phyloP scores from a whole-genome alignment of 2,888 invertebrate species.

The Scaptomyza parva region DNA sequence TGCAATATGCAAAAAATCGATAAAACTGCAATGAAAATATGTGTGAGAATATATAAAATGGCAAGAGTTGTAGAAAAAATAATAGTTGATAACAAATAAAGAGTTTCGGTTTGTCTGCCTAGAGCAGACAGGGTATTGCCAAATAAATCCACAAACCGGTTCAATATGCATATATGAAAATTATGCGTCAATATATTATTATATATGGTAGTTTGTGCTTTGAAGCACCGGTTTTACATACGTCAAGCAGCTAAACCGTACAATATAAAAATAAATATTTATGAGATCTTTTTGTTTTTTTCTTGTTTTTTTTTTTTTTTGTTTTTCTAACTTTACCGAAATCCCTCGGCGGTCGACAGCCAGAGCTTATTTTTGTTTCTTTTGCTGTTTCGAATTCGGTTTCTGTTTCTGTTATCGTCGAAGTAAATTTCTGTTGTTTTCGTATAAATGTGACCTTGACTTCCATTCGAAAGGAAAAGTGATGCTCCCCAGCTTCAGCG shows the following conservation, averaged over 20 bases:
- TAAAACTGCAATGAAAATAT: conserved; percentile 9
- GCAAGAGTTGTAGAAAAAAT: conserved; percentile 19
- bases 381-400: conserved; percentile 22
- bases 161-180: conserved; percentile 49
- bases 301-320: neutral
- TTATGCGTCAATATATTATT: conserved; percentile 49
- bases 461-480: conserved; percentile 77
- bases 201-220: conserved; percentile 21
- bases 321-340: conserved; percentile 37
- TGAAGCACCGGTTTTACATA: conserved; percentile 55
- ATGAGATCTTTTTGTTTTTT: conserved; percentile 57
- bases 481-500: conserved; percentile 46
- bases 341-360: conserved; percentile 5
- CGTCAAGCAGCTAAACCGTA: conserved; percentile 42
- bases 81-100: conserved; percentile 4
- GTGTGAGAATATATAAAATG: conserved; percentile 8
- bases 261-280: conserved; percentile 65
- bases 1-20: conserved; percentile 35
- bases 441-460: conserved; percentile 67
- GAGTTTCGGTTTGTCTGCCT: conserved; percentile 1
- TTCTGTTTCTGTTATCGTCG: conserved; percentile 21
- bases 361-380: conserved; percentile 15
- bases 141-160: conserved; percentile 66
- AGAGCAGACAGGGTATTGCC: conserved; percentile 32
- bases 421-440: conserved; percentile 33